These are phyloP conservation scores for Drosophila insularis DNA, from an alignment of 1,140 invertebrate genomes.

Conservation along the genomic window DNA sequence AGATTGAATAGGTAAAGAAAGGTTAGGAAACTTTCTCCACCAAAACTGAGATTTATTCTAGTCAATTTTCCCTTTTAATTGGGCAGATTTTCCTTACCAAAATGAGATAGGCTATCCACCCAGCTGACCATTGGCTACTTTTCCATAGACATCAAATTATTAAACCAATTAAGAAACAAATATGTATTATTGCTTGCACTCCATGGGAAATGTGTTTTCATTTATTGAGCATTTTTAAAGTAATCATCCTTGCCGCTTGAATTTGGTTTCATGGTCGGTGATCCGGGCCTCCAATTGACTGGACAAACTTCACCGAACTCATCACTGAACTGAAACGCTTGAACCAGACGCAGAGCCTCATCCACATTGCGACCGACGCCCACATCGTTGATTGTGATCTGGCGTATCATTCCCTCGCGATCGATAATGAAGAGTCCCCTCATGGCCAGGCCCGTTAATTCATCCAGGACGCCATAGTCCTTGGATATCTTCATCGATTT, in stretches of 20 bases:
- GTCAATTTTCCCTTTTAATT: too few species aligned
- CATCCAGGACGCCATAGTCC: constrained; percentile 96
- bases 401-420: constrained; percentile 93
- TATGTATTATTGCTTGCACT: constrained; percentile 23
- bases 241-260: constrained; percentile 37
- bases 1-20: too few species aligned
- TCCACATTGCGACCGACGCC: constrained; percentile 97
- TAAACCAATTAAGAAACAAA: too few species aligned
- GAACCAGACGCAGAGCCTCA: constrained; percentile 95
- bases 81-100: too few species aligned
- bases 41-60: too few species aligned
- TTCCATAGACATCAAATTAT: too few species aligned
- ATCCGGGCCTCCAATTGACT: constrained; percentile 93
- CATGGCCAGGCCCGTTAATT: constrained; percentile 95
- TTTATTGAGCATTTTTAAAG: constrained; percentile 46
- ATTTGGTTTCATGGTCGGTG: constrained; percentile 29
- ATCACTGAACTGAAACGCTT: constrained; percentile 98
- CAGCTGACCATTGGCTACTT: too few species aligned
- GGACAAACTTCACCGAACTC: constrained; percentile 98
- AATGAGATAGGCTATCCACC: too few species aligned
- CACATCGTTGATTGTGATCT: constrained; percentile 98
- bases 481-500: constrained; percentile 93
- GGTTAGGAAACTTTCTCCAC: too few species aligned
- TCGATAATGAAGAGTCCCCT: constrained; percentile 99
- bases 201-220: not conserved